Conservation (phyloP, 2,113 vertebrate species). For the Prunella himalayana region DNA sequence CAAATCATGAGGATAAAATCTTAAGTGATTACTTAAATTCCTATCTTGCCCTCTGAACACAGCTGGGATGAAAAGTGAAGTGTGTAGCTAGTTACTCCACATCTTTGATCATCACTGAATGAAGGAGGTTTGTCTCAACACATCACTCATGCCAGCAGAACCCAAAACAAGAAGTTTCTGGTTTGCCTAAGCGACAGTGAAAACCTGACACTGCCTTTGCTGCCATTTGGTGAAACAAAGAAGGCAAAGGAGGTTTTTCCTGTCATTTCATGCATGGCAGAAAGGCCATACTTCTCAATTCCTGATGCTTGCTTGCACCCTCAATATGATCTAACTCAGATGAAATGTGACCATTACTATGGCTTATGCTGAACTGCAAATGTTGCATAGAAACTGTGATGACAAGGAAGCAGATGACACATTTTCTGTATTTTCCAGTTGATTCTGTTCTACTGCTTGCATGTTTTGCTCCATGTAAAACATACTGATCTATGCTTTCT, state of each 20-base stretch:
- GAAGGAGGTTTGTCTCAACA: not conserved
- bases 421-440: not conserved
- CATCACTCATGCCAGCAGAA: not conserved
- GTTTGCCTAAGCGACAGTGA: not conserved
- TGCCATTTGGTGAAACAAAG: not conserved
- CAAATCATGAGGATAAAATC: not conserved
- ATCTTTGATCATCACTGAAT: not conserved
- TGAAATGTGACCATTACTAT: not conserved
- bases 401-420: not conserved
- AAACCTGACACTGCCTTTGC: not conserved
- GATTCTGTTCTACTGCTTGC: not conserved
- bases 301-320: not conserved
- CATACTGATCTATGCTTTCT: not conserved
- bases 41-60: not conserved
- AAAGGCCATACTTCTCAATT: not conserved
- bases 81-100: not conserved
- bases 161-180: not conserved
- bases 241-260: not conserved
- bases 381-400: not conserved
- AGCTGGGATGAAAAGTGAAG: not conserved
- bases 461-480: not conserved
- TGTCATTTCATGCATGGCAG: not conserved
- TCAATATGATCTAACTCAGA: not conserved
- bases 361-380: not conserved
- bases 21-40: not conserved